Percentiles rank a stretch among this genome's conserved stretches.
Conservation (phyloP, 2,797 vertebrate genomes). For the Gadopsis marmoratus region DNA sequence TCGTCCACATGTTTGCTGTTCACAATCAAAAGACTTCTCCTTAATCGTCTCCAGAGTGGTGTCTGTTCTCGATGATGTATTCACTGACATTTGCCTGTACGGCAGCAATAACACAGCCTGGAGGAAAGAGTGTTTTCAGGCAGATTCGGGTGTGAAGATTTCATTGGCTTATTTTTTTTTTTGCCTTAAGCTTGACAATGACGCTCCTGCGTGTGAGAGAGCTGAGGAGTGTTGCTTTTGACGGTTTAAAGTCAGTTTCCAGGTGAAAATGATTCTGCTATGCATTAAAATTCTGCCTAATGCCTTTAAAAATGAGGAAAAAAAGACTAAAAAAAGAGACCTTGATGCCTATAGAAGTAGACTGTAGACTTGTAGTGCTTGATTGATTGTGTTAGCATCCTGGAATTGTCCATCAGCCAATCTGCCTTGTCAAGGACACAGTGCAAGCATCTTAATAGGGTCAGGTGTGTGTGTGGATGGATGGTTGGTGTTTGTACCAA, state of each 20-base stretch:
- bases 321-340: constrained; percentile 74
- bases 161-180: constrained; percentile 63
- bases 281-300: constrained; percentile 94
- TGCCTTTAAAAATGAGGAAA: constrained; percentile 89
- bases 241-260: constrained; percentile 83
- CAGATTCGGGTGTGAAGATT: constrained; percentile 63
- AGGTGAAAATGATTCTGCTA: constrained; percentile 87
- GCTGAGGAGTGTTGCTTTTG: constrained; percentile 74
- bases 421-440: constrained; percentile 88
- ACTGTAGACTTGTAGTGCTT: constrained; percentile 87
- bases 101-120: constrained; percentile 60
- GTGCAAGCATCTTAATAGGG: constrained; percentile 84
- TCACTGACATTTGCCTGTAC: constrained; percentile 30
- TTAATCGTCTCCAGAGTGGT: constrained; percentile 19
- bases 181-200: constrained; percentile 78
- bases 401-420: constrained; percentile 82
- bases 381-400: constrained; percentile 78
- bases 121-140: constrained; percentile 21
- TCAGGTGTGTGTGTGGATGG: constrained; percentile 35
- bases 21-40: constrained; percentile 35
- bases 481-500: constrained; percentile 69
- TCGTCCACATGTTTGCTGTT: constrained; percentile 33
- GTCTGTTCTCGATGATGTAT: background rate
- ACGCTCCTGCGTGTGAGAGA: constrained; percentile 63
- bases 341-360: constrained; percentile 95